Percentiles rank a stretch among this genome's conserved stretches.
Evolutionary conservation across 2,113 vertebrate genomes (phyloP).

Genomic region (Pholis gunnellus): DNA sequence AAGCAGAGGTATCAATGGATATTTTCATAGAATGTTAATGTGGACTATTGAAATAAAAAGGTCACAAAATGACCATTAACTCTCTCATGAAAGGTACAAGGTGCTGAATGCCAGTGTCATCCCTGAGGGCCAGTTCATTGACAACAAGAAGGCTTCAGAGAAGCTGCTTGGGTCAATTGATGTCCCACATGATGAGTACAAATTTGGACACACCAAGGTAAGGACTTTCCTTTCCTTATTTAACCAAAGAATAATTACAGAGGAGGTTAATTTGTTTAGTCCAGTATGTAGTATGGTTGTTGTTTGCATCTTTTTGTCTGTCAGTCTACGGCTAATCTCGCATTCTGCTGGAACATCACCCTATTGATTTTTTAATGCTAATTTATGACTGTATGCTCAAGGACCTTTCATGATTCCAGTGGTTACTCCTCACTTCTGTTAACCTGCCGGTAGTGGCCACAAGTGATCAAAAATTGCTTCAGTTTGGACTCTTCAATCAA

Average conservation of each 20-base stretch:
- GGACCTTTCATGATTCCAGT: background rate
- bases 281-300: background rate
- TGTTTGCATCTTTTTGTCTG: background rate
- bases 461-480: too few relatives aligned
- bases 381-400: background rate
- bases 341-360: background rate
- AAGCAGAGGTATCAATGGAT: constrained; percentile 60
- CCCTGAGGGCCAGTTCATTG: constrained; percentile 59
- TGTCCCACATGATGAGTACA: constrained; percentile 63
- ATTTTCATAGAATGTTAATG: background rate
- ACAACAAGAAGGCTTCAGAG: constrained; percentile 65
- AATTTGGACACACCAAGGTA: constrained; percentile 67
- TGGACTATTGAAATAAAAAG: background rate
- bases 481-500: background rate
- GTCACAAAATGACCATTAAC: background rate
- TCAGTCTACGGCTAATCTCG: background rate
- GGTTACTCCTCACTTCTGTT: too few relatives aligned
- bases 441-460: too few relatives aligned
- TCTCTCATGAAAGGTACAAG: constrained; percentile 76
- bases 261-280: background rate
- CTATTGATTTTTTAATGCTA: background rate
- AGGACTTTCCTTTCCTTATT: background rate
- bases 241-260: background rate
- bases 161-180: constrained; percentile 72
- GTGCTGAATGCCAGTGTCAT: constrained; percentile 74